phyloP scores from a whole-genome alignment of 2,113 vertebrate genomes.

The Sapajus apella region DNA sequence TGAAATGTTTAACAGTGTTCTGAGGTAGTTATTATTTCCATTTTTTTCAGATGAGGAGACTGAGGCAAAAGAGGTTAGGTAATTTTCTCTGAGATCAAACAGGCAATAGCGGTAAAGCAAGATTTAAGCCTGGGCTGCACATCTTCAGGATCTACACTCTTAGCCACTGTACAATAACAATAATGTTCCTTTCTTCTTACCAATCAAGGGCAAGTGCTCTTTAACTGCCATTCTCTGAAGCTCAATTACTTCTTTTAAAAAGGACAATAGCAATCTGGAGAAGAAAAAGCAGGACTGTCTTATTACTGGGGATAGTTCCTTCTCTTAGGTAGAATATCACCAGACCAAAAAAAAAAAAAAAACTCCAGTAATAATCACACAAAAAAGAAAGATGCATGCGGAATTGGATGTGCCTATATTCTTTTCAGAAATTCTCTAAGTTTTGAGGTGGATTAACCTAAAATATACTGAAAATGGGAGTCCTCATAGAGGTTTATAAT shows the following conservation, averaged over 20 bases:
- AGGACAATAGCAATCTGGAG: not conserved
- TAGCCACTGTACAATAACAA: accelerated
- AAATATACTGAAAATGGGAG: not conserved
- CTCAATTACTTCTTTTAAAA: not conserved
- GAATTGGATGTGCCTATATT: not conserved
- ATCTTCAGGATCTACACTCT: not conserved
- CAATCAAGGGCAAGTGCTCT: accelerated
- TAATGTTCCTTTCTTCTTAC: not conserved
- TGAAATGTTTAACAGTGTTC: not conserved
- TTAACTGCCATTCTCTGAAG: not conserved
- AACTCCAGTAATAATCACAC: not conserved
- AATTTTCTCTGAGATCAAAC: not conserved
- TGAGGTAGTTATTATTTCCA: not conserved
- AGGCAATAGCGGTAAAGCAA: not conserved
- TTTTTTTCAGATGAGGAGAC: not conserved
- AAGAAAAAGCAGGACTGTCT: not conserved
- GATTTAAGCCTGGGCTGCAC: too few relatives aligned
- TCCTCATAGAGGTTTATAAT: not conserved
- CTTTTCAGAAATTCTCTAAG: not conserved
- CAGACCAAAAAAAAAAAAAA: not conserved
- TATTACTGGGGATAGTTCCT: not conserved
- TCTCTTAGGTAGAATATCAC: not conserved
- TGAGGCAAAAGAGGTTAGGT: not conserved
- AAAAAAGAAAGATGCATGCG: not conserved
- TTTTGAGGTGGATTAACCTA: not conserved